phyloP scores from a whole-genome alignment of 2,113 vertebrate species.

The Callopanchax toddi region DNA sequence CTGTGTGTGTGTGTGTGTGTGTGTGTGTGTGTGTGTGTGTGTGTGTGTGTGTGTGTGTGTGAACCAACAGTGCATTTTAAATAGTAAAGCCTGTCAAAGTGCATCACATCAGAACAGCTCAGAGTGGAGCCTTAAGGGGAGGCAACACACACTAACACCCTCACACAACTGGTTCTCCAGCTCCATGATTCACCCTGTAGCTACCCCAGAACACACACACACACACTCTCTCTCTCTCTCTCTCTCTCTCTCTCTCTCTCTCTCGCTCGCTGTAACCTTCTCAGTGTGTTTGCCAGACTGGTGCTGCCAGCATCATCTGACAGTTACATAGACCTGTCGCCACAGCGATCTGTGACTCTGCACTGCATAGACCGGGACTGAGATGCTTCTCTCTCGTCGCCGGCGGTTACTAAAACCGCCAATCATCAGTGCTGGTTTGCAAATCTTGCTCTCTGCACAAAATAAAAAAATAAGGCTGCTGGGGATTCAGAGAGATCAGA shows the following conservation, averaged over 20 bases:
- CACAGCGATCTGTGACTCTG: conserved; percentile 16
- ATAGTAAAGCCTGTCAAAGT: conserved; percentile 48
- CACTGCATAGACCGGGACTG: conserved; percentile 27
- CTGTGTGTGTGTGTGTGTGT: too few relatives aligned
- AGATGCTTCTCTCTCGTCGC: too few relatives aligned
- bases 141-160: conserved; percentile 21
- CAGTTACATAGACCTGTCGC: conserved; percentile 58
- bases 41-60: background rate
- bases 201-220: conserved; percentile 11
- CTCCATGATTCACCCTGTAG: conserved; percentile 28
- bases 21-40: background rate
- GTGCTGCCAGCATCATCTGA: conserved; percentile 62
- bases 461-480: background rate
- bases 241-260: too few relatives aligned
- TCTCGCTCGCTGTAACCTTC: too few relatives aligned
- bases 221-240: too few relatives aligned
- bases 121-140: conserved; percentile 28
- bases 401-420: conserved; percentile 12
- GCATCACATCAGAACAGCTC: conserved; percentile 49
- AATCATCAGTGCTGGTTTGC: conserved; percentile 18
- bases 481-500: background rate
- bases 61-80: conserved; percentile 24
- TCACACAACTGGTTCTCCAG: conserved; percentile 29
- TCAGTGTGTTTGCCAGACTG: conserved; percentile 34
- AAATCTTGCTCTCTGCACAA: background rate